These are phyloP conservation scores for Thecocarcelia acutangulata DNA, from an alignment of 2,888 invertebrate species.

Conservation along the genomic window DNA sequence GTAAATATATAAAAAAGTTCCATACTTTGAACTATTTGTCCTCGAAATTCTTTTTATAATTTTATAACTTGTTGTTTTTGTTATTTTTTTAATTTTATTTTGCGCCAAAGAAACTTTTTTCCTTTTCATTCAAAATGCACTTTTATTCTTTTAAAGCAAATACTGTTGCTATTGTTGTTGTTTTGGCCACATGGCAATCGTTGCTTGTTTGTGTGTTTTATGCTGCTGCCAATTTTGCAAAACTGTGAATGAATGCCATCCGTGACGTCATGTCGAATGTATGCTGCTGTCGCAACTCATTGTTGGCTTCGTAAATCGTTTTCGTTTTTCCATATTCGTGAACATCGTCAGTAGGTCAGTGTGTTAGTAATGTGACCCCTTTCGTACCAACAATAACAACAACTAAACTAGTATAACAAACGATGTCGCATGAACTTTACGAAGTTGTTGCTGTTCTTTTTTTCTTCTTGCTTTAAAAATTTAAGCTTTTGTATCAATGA, in stretches of 20 bases:
- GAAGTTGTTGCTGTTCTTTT: conserved; percentile 26
- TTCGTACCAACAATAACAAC: conserved; percentile 51
- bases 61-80: conserved; percentile 18
- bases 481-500: conserved; percentile 60
- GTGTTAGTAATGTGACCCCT: conserved; percentile 75
- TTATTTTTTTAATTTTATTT: conserved; percentile 50
- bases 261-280: conserved; percentile 75
- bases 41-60: conserved; percentile 63
- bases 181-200: conserved; percentile 46
- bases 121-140: conserved; percentile 27
- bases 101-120: conserved; percentile 58
- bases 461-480: conserved; percentile 28
- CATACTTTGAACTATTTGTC: conserved; percentile 50
- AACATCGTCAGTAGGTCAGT: conserved; percentile 78
- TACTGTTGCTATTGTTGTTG: background rate
- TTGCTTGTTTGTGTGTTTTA: conserved; percentile 24
- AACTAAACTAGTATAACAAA: conserved; percentile 17
- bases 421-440: conserved; percentile 55
- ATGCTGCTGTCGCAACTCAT: conserved; percentile 61
- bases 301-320: conserved; percentile 25
- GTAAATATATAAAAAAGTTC: background rate
- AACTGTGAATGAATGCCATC: conserved; percentile 80
- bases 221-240: conserved; percentile 54
- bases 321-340: conserved; percentile 12
- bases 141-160: conserved; percentile 18